These are phyloP conservation scores for Aptenodytes forsteri DNA, from an alignment of 2,113 vertebrate genomes.

Conservation along the genomic window DNA sequence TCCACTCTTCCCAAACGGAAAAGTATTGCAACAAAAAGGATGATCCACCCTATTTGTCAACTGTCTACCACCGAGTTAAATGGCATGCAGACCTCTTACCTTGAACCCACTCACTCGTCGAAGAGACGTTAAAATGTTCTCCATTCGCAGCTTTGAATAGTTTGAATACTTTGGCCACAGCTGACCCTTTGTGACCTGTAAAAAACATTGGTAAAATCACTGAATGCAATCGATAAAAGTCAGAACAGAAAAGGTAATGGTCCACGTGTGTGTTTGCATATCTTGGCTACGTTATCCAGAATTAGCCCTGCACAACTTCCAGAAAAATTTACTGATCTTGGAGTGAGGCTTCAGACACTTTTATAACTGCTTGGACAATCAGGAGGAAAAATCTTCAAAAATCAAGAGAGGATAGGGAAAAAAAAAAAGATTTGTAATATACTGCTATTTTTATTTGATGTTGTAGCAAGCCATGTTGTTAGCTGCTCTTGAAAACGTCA, in stretches of 20 bases:
- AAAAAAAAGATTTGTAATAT: background rate
- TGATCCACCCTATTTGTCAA: background rate
- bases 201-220: background rate
- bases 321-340: background rate
- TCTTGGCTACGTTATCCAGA: background rate
- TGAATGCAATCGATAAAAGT: background rate
- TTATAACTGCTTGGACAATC: background rate
- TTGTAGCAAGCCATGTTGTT: background rate
- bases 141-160: constrained; percentile 83
- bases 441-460: background rate
- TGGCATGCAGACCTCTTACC: constrained; percentile 71
- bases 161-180: constrained; percentile 81
- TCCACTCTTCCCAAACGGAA: background rate
- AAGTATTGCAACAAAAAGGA: background rate
- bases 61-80: background rate
- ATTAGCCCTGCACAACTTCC: background rate
- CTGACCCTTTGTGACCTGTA: constrained; percentile 87
- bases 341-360: background rate
- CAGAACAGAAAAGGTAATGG: background rate
- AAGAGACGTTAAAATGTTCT: constrained; percentile 86
- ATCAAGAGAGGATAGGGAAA: background rate
- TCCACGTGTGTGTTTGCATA: background rate
- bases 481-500: background rate
- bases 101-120: constrained; percentile 93
- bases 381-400: background rate